Conservation (phyloP, 2,797 vertebrate species). For the Clangula hyemalis region DNA sequence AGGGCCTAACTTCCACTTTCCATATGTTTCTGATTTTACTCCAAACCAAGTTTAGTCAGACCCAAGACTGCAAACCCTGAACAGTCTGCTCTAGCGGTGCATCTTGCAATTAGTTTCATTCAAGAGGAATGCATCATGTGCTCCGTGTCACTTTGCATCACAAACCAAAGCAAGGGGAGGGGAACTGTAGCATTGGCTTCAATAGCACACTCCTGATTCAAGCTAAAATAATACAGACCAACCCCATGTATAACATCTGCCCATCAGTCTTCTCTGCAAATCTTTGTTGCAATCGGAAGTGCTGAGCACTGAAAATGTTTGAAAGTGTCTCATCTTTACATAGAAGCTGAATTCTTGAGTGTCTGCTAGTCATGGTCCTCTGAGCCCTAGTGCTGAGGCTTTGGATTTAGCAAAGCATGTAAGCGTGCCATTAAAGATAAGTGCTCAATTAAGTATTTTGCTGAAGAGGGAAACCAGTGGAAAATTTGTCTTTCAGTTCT, state of each 20-base stretch:
- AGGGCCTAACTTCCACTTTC: background rate
- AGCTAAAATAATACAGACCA: background rate
- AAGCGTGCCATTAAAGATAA: constrained; percentile 2
- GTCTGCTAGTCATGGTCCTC: background rate
- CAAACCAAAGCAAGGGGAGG: background rate
- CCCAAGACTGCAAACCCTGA: background rate
- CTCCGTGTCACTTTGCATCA: background rate
- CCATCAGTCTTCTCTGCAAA: background rate
- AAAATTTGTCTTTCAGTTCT: background rate
- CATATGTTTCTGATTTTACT: background rate
- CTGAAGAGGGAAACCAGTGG: constrained; percentile 11
- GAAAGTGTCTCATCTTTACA: background rate
- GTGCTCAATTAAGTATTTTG: background rate
- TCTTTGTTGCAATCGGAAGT: background rate
- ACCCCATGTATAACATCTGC: accelerated
- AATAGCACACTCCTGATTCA: background rate
- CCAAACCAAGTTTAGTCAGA: background rate
- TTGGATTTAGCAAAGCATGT: background rate
- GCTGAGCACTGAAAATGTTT: background rate
- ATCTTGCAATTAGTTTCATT: background rate
- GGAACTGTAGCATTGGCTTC: background rate
- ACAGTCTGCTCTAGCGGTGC: background rate
- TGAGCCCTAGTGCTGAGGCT: background rate
- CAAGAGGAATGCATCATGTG: background rate
- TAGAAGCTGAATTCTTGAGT: background rate